Evolutionary conservation across 2,888 invertebrate genomes (phyloP).

Genomic region (Amphipoea oculea): DNA sequence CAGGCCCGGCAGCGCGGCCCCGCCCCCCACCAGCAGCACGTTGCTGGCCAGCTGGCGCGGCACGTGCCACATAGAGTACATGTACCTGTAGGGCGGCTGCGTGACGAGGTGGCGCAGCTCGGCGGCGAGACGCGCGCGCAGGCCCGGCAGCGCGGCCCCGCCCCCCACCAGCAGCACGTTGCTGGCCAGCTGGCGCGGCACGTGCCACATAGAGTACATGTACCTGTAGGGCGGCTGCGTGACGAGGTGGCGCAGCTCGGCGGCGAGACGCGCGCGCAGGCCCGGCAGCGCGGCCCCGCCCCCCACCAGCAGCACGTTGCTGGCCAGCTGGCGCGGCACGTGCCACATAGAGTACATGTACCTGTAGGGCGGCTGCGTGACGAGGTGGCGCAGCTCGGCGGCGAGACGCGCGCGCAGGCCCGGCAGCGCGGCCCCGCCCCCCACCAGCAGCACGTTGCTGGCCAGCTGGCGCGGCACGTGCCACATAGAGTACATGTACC

Average conservation of each 20-base stretch:
- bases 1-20: slow-evolving; percentile 95
- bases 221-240: slow-evolving; percentile 91
- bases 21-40: slow-evolving; percentile 96
- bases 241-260: slow-evolving; percentile 93
- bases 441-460: slow-evolving; percentile 96
- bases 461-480: slow-evolving; percentile 94
- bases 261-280: slow-evolving; percentile 94
- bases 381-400: slow-evolving; percentile 93
- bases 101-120: slow-evolving; percentile 93
- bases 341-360: slow-evolving; percentile 76
- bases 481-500: neutral
- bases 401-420: slow-evolving; percentile 96
- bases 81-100: slow-evolving; percentile 90
- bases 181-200: slow-evolving; percentile 93
- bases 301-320: slow-evolving; percentile 96
- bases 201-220: slow-evolving; percentile 82
- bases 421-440: slow-evolving; percentile 95
- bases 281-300: slow-evolving; percentile 96
- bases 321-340: slow-evolving; percentile 93
- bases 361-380: slow-evolving; percentile 91
- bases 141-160: slow-evolving; percentile 95
- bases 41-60: slow-evolving; percentile 94
- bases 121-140: slow-evolving; percentile 94
- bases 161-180: slow-evolving; percentile 97
- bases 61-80: slow-evolving; percentile 86